A percentile compares a stretch with the other conserved stretches of the same genome.
phyloP scores from a whole-genome alignment of 2,113 vertebrate species.

The Callopanchax toddi region DNA sequence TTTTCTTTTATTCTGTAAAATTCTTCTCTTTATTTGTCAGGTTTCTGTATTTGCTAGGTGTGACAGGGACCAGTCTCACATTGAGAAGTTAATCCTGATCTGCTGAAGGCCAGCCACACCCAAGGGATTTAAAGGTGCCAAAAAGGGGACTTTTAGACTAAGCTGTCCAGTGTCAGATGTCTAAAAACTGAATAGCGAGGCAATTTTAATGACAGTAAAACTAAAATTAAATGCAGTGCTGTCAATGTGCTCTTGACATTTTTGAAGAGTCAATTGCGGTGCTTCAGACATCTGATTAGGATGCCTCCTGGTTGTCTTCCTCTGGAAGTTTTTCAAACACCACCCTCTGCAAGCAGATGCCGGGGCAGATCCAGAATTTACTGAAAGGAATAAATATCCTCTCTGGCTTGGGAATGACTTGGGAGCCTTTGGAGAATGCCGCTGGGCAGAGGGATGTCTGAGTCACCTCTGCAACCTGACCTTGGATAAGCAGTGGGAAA shows the following conservation, averaged over 20 bases:
- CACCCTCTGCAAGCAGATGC: too few species aligned
- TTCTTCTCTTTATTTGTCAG: not conserved
- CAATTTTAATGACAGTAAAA: not conserved
- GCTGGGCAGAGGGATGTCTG: too few species aligned
- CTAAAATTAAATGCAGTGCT: not conserved
- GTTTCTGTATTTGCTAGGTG: slow-evolving; percentile 14
- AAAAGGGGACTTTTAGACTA: slow-evolving; percentile 10
- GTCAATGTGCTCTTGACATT: too few species aligned
- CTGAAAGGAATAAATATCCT: too few species aligned
- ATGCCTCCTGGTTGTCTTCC: too few species aligned
- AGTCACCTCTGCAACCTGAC: too few species aligned
- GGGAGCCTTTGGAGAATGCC: too few species aligned
- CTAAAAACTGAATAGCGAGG: not conserved
- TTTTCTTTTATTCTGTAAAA: not conserved
- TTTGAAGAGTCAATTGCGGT: not conserved
- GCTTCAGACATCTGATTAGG: too few species aligned
- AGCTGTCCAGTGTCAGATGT: not conserved
- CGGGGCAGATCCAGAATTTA: too few species aligned
- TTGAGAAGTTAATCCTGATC: slow-evolving; percentile 23
- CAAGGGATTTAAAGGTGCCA: slow-evolving; percentile 2
- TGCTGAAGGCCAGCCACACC: slow-evolving; percentile 16
- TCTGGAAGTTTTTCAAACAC: too few species aligned
- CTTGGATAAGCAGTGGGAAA: too few species aligned
- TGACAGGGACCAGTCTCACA: slow-evolving; percentile 20
- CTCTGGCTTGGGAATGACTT: too few species aligned